Evolutionary conservation across 2,888 invertebrate genomes (phyloP).

Genomic region (Thelaira solivaga): DNA sequence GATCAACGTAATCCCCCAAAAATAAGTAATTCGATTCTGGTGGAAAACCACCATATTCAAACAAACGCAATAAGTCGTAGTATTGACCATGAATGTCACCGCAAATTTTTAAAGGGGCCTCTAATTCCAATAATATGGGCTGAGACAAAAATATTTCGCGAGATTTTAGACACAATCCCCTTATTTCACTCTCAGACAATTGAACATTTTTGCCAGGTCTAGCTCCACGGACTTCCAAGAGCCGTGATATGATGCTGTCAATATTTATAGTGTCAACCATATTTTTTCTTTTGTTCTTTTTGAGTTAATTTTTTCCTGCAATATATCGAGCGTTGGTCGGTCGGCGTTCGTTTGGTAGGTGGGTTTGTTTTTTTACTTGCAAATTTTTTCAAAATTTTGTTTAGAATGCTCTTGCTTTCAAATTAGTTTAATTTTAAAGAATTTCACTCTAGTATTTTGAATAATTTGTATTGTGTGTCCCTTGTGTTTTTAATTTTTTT

Average conservation of each 20-base stretch:
- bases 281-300: conserved; percentile 68
- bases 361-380: conserved; percentile 49
- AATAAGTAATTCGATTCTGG: conserved; percentile 99
- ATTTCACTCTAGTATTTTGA: conserved; percentile 43
- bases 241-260: conserved; percentile 76
- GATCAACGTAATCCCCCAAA: conserved; percentile 98
- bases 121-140: conserved; percentile 97
- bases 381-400: conserved; percentile 26
- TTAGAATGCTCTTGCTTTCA: conserved; percentile 51
- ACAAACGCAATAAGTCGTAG: conserved; percentile 96
- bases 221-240: conserved; percentile 90
- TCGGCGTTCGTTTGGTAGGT: conserved; percentile 57
- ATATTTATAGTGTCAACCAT: conserved; percentile 76
- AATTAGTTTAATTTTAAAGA: conserved; percentile 45
- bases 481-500: conserved; percentile 65
- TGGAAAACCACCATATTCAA: conserved; percentile 99
- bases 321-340: conserved; percentile 59
- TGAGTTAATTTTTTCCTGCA: conserved; percentile 35
- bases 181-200: conserved; percentile 98
- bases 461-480: conserved; percentile 64
- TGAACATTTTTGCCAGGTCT: conserved; percentile 99
- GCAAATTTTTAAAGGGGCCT: conserved; percentile 99
- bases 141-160: conserved; percentile 99
- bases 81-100: conserved; percentile 99
- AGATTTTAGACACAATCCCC: conserved; percentile 97